phyloP scores from a whole-genome alignment of 2,888 invertebrate genomes.

The Drosophila aldrichi region DNA sequence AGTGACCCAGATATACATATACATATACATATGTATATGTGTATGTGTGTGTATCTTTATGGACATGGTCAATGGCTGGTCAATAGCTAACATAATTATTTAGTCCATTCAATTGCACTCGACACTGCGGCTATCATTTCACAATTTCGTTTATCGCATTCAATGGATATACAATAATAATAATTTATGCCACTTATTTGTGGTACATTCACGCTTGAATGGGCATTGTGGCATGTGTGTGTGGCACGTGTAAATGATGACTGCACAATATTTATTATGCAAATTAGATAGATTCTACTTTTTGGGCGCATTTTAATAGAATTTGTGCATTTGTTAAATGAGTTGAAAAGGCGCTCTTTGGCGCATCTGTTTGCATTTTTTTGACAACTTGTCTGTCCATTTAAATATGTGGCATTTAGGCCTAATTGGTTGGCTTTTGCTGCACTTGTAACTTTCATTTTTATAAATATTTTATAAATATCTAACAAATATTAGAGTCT shows the following conservation, averaged over 20 bases:
- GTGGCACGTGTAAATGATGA: constrained; percentile 33
- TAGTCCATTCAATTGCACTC: constrained; percentile 10
- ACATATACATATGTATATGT: not conserved
- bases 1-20: constrained; percentile 45
- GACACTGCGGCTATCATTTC: constrained; percentile 7
- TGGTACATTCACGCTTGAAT: constrained; percentile 49
- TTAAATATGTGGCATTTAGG: not conserved
- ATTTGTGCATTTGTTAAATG: constrained; percentile 34
- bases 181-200: constrained; percentile 63
- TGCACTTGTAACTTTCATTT: not conserved
- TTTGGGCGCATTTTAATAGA: constrained; percentile 27
- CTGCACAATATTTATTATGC: constrained; percentile 51
- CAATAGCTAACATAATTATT: constrained; percentile 52
- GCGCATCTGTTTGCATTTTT: constrained; percentile 48
- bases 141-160: constrained; percentile 23
- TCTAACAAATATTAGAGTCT: not conserved
- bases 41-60: not conserved
- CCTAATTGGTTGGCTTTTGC: not conserved
- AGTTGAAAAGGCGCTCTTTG: constrained; percentile 40
- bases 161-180: constrained; percentile 46
- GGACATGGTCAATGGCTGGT: constrained; percentile 19
- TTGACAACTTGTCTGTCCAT: not conserved
- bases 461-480: not conserved
- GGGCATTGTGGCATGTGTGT: constrained; percentile 12
- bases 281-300: constrained; percentile 38